A percentile compares a stretch with the other conserved stretches of the same genome.
phyloP scores from a whole-genome alignment of 2,888 invertebrate species.

The Noctuana brunneofusca region DNA sequence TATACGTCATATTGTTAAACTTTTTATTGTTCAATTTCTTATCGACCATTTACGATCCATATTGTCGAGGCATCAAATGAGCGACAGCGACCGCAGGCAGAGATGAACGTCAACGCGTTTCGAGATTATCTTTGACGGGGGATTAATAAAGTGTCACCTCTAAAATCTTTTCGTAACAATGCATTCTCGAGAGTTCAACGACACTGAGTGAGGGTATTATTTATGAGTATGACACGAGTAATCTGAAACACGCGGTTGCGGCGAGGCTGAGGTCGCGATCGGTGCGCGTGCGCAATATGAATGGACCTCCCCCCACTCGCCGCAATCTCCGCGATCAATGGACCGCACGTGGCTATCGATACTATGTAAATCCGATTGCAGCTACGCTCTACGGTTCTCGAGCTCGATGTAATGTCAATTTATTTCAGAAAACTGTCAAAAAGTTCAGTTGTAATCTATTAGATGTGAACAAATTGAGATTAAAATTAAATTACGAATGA shows the following conservation, averaged over 20 bases:
- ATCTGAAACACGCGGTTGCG: slow-evolving; percentile 45
- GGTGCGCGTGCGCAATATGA: slow-evolving; percentile 68
- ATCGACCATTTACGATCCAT: slow-evolving; percentile 22
- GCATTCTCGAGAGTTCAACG: slow-evolving; percentile 55
- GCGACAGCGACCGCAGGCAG: slow-evolving; percentile 4
- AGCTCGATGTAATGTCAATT: not conserved
- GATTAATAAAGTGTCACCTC: slow-evolving; percentile 34
- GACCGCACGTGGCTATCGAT: slow-evolving; percentile 71
- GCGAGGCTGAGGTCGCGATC: slow-evolving; percentile 55
- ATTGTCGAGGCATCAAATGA: slow-evolving; percentile 19
- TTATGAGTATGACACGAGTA: slow-evolving; percentile 58
- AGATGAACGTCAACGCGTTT: slow-evolving; percentile 27
- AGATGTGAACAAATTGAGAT: too few species aligned
- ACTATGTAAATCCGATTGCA: slow-evolving; percentile 51
- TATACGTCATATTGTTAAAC: not conserved
- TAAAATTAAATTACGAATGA: too few species aligned
- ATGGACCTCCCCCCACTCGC: slow-evolving; percentile 61
- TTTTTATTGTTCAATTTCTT: slow-evolving; percentile 2
- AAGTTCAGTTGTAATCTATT: too few species aligned
- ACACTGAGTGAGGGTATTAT: slow-evolving; percentile 54
- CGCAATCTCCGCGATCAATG: slow-evolving; percentile 63
- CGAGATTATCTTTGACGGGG: slow-evolving; percentile 30
- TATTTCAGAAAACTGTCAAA: too few species aligned
- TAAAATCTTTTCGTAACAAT: slow-evolving; percentile 43
- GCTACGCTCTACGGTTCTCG: slow-evolving; percentile 13